Conservation (phyloP, 2,888 invertebrate species). For the Acrobasis consociella region DNA sequence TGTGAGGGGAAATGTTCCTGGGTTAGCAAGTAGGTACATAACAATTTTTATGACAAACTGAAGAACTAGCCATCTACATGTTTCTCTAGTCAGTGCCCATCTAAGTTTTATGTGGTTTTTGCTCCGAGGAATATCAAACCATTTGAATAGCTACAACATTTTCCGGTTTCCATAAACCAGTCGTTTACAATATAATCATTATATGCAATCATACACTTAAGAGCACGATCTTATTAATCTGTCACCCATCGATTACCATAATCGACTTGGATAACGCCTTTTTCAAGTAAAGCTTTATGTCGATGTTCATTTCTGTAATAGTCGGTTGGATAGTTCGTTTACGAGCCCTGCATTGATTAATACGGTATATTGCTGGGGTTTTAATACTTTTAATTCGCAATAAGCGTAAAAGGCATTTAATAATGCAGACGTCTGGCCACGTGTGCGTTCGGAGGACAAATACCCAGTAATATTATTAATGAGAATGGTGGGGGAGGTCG, state of each 20-base stretch:
- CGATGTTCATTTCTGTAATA: slow-evolving; percentile 53
- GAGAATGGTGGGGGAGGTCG: slow-evolving; percentile 51
- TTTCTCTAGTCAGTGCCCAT: neutral
- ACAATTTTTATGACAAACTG: too few species aligned
- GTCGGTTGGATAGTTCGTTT: slow-evolving; percentile 42
- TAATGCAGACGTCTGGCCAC: slow-evolving; percentile 79
- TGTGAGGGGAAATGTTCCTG: too few species aligned
- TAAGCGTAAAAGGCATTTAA: slow-evolving; percentile 83
- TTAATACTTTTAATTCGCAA: slow-evolving; percentile 61
- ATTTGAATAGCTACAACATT: neutral
- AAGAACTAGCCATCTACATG: neutral
- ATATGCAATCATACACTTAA: neutral
- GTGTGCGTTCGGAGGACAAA: slow-evolving; percentile 73
- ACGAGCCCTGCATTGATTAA: slow-evolving; percentile 56
- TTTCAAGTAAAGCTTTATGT: slow-evolving; percentile 24
- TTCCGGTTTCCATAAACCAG: slow-evolving; percentile 7
- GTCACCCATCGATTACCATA: slow-evolving; percentile 18
- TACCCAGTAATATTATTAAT: slow-evolving; percentile 76
- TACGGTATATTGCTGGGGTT: slow-evolving; percentile 55
- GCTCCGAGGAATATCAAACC: neutral
- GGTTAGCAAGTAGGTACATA: too few species aligned
- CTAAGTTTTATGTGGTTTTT: slow-evolving; percentile 10
- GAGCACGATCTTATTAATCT: slow-evolving; percentile 12
- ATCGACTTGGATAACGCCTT: slow-evolving; percentile 13
- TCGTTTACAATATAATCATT: slow-evolving; percentile 15